Conservation (phyloP, 1,140 invertebrate species). For the Lordiphosa mommai region DNA sequence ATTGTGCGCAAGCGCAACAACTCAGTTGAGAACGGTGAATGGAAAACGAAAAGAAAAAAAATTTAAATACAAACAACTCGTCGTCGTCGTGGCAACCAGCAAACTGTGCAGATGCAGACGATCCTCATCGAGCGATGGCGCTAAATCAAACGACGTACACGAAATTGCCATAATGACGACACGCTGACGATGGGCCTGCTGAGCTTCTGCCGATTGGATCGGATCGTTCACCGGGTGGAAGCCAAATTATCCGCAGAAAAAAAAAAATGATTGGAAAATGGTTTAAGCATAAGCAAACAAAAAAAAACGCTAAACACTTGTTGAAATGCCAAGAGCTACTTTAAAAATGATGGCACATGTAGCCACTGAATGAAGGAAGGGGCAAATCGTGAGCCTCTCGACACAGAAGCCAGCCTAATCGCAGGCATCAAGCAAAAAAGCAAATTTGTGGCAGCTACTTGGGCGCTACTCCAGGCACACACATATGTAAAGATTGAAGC, state of each 20-base stretch:
- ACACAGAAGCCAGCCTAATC: constrained; percentile 38
- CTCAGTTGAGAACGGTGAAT: constrained; percentile 41
- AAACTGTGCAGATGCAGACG: constrained; percentile 3
- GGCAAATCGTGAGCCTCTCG: constrained; percentile 23
- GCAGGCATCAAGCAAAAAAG: constrained; percentile 48
- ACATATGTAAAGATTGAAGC: too few relatives aligned
- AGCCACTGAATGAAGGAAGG: neutral
- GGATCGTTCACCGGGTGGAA: constrained; percentile 6
- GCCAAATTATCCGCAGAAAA: constrained; percentile 32
- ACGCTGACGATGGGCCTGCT: constrained; percentile 1
- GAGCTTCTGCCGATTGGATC: too few relatives aligned
- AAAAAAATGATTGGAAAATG: constrained; percentile 31
- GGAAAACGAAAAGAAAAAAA: constrained; percentile 5
- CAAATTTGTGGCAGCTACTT: constrained; percentile 62
- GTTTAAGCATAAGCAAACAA: constrained; percentile 24
- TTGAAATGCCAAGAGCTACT: constrained; percentile 48
- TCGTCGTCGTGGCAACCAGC: too few relatives aligned
- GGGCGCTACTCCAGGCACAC: neutral
- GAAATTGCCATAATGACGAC: constrained; percentile 73
- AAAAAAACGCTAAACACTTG: constrained; percentile 36
- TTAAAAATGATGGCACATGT: constrained; percentile 48
- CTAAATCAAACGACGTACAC: constrained; percentile 69
- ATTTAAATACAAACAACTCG: constrained; percentile 62
- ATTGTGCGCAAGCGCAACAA: constrained; percentile 49
- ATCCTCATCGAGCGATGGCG: constrained; percentile 29